Evolutionary conservation across 2,888 invertebrate species (phyloP), one percentile per base, ranked within the genome.

Genomic region (Drosophila diplacantha): DNA sequence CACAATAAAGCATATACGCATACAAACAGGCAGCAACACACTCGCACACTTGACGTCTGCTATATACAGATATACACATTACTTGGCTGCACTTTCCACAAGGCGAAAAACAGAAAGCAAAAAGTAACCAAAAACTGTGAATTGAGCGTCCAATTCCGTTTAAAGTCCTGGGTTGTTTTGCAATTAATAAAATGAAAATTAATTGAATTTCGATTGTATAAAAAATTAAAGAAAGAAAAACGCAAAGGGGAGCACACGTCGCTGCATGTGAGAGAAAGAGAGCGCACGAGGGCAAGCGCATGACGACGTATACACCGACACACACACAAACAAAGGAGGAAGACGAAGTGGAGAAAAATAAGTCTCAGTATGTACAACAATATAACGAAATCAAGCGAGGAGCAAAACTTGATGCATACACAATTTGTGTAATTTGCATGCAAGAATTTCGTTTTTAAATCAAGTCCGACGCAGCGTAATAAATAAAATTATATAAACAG

Each of bases 271-370:
- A 51, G 65, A 38, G 83, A 77, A 57, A 77, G 77, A 80, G 83
- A 78, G 52, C 67, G 83, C 67, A 81, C 69, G 81, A 78, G 77
- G 77, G 63, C 70, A 70, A 71, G 66, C 83, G 78, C 75, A 78
- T 78, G 83, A 78, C 82, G 76, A 74, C 62, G 73, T 71, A 71
- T 37, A 54, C 58, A 51, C 58, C 50, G 18, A 72, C 26, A 63
- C 39, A 54, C 49, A 69, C 49, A 53, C 38, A 49, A 53, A 69
- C 47, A 56, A 56, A 69, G 38, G 24, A 63, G 50, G 41, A 56
- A 52, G 38, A 55, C 39, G 44, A 55, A 43, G 54, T 37, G 69
- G 47, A 58, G 14, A 62, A 68, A 50, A 34, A 72, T 57, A 52
- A 60, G 61, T 54, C 59, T 63, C 29, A 57, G 57, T 74, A 52